These are phyloP conservation scores for Smithornis capensis DNA, from an alignment of 2,113 vertebrate species.

Conservation along the genomic window DNA sequence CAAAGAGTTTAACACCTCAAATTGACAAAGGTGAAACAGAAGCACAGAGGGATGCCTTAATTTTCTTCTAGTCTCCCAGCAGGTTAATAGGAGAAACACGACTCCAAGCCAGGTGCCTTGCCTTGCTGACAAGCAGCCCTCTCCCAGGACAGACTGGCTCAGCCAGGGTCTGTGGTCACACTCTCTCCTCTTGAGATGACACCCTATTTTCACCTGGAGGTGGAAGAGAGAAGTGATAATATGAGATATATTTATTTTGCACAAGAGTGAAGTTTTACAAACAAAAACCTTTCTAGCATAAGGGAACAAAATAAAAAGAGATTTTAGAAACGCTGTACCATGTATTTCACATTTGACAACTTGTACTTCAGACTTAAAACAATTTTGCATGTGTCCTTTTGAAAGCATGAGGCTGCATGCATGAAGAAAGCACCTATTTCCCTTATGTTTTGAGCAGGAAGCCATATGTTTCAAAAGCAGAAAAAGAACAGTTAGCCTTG, in stretches of 20 bases:
- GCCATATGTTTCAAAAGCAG: slow-evolving; percentile 1
- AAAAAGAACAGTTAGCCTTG: neutral
- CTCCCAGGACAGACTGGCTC: neutral
- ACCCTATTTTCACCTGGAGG: neutral
- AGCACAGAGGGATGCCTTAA: neutral
- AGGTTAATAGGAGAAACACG: neutral
- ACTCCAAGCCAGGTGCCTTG: neutral
- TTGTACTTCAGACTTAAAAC: neutral
- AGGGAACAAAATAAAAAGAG: neutral
- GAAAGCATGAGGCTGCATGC: neutral
- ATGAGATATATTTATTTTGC: neutral
- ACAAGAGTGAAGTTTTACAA: neutral
- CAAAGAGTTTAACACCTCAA: slow-evolving; percentile 24
- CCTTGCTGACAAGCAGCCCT: neutral
- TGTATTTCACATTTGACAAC: neutral
- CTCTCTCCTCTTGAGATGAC: neutral
- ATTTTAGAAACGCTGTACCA: neutral
- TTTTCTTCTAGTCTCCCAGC: neutral
- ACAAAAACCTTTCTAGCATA: neutral
- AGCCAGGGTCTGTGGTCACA: neutral
- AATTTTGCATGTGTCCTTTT: neutral
- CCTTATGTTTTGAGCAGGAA: neutral
- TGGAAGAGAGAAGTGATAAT: neutral
- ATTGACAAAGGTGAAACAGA: neutral
- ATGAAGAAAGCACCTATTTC: neutral